Evolutionary conservation across 2,113 vertebrate species (phyloP), one percentile per base, ranked within the genome.

Genomic region (Zapus hudsonius): DNA sequence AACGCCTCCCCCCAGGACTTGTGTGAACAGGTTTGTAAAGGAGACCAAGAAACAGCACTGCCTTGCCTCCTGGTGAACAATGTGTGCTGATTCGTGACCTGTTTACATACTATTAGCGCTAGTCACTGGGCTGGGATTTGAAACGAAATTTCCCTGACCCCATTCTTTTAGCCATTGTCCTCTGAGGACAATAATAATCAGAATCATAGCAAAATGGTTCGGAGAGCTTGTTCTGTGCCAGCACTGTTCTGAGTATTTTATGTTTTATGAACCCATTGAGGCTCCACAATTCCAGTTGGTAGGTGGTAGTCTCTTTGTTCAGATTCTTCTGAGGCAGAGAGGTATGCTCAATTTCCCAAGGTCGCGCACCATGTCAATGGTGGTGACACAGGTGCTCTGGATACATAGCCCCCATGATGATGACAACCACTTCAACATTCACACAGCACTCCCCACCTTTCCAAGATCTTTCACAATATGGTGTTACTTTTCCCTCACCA

Each of bases 341-440:
- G n/a, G 7, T 38, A 33, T 4, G 15, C 19, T 33, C 9, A n/a
- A 22, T 87, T 69, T 55, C 22, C 3, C 16, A 55, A 72, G 40
- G 64, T 91, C 72, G 72, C 59, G 42, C 44, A 69, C 55, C 36
- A 13, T 0, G 5, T 8, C 15, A 20, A 12, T 27, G 7, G 20
- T 33, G 4, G 15, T 7, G 19, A 72, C 29, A 16, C 19, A 75
- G 82, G 59, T 33, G 12, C 31, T 59, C n/a, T 55, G 36, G 33
- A 16, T 31, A 15, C 12, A 9, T 36, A 69, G 55, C 5, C 29
- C 23, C n/a, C n/a, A n/a, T n/a, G n/a, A 2, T 9, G 11, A 59
- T 79, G 2, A 25, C 22, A 47, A 36, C 29, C 4, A 0, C n/a
- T 25, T 42, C 8, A 19, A n/a, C 29, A 20, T 0, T 9, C 64